Percentiles rank a stretch among this genome's conserved stretches.
Conservation (phyloP, 1,140 invertebrate genomes). For the Platorchestia sp. region DNA sequence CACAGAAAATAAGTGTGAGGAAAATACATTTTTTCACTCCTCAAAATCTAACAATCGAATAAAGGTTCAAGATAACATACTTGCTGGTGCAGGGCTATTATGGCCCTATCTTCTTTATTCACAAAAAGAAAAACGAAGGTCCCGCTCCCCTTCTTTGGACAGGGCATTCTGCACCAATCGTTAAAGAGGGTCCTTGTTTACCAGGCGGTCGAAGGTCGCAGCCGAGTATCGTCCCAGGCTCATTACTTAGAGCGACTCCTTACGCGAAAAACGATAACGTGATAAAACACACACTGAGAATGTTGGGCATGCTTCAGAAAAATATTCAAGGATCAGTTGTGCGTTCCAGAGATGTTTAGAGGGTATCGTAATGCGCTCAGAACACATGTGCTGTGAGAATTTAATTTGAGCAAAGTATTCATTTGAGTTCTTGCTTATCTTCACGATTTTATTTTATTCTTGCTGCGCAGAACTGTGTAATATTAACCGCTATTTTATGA, state of each 20-base stretch:
- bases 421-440: background rate
- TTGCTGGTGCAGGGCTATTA: background rate
- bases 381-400: background rate
- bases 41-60: background rate
- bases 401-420: background rate
- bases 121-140: background rate
- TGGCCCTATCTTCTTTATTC: background rate
- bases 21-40: background rate
- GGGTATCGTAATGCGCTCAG: background rate
- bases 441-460: background rate
- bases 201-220: background rate
- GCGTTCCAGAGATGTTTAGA: background rate
- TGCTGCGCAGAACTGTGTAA: background rate
- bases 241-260: background rate
- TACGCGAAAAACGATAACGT: background rate
- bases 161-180: background rate
- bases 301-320: background rate
- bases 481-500: too few relatives aligned
- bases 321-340: background rate
- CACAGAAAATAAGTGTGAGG: background rate
- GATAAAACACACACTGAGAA: background rate
- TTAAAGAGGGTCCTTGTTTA: background rate
- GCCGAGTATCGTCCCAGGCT: background rate
- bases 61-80: background rate
- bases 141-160: background rate